Evolutionary conservation across 2,888 invertebrate genomes (phyloP), one percentile per base, ranked within the genome.

Genomic region (Keiferia lycopersicella): DNA sequence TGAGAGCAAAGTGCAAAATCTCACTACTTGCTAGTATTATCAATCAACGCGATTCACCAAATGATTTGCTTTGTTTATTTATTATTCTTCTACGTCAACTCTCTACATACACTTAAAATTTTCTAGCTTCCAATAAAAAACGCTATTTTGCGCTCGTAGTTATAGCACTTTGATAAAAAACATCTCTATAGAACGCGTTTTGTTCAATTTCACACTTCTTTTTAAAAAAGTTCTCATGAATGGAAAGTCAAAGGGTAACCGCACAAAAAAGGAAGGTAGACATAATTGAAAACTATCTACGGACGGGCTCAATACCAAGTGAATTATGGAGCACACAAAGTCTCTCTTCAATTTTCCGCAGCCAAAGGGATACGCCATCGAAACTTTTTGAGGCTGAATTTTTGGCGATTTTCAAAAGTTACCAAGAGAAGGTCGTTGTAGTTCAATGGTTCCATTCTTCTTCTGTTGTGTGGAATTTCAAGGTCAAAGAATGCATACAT

Each of bases 301-400:
- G 45, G 45, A 45, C n/a, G 45, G 45, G n/a, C n/a, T 45, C 45
- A 45, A 45, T 45, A 45, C n/a, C 45, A 45, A 45, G 45, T 45
- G 16, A 45, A 45, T 45, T 45, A 45, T 16, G 45, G 45, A 45
- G 2, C 45, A 45, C 45, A 45, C 45, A 45, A 45, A 45, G 45
- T 45, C 45, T 45, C 45, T 45, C 45, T 45, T 16, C 45, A 45
- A 45, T 45, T 45, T 45, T 45, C 45, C 45, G 45, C 45, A 16
- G 45, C 45, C 45, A 45, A 45, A 45, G 45, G 16, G 45, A 16
- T 16, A 45, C 16, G n/a, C 45, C 45, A 45, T 45, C 4, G 45
- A 16, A 45, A 45, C 45, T 45, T 45, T 45, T 45, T 45, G 45
- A 45, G 8, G 45, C n/a, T 45, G 45, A 45, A 45, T 45, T 45